phyloP scores from a whole-genome alignment of 1,140 invertebrate species.

The Pseudobourletiella spinata region DNA sequence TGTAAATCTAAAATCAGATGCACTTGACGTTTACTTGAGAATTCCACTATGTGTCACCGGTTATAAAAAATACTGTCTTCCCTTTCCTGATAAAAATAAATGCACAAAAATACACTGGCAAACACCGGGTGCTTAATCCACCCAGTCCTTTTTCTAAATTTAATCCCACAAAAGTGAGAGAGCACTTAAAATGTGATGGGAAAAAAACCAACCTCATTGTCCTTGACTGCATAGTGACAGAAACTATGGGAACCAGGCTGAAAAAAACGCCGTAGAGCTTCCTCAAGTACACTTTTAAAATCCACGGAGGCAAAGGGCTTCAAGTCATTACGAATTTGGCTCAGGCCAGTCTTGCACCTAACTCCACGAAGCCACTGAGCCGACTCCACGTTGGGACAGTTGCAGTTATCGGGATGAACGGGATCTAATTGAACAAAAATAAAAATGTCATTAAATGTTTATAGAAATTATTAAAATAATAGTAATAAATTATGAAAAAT shows the following conservation, averaged over 20 bases:
- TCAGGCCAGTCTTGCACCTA: constrained; percentile 55
- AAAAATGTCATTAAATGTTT: constrained; percentile 6
- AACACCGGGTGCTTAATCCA: no score
- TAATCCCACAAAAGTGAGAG: no score
- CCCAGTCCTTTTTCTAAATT: no score
- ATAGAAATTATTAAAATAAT: constrained; percentile 15
- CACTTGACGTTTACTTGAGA: no score
- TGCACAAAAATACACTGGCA: no score
- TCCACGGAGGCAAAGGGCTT: constrained; percentile 58
- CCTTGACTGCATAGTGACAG: constrained; percentile 80
- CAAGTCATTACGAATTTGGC: constrained; percentile 68
- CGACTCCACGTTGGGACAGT: constrained; percentile 62
- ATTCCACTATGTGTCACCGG: no score
- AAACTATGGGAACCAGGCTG: constrained; percentile 69
- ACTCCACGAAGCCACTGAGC: constrained; percentile 57
- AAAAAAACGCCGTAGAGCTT: constrained; percentile 56
- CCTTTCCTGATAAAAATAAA: no score
- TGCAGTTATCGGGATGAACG: constrained; percentile 71
- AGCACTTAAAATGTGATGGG: no score
- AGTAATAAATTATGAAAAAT: constrained; percentile 16
- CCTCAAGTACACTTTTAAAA: constrained; percentile 56
- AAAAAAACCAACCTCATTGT: constrained; percentile 65
- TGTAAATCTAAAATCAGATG: constrained; percentile 56
- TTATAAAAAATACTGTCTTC: no score
- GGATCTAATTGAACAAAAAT: constrained; percentile 44